A percentile compares a stretch with the other conserved stretches of the same genome.
phyloP scores from a whole-genome alignment of 2,888 invertebrate genomes.

The Ceriagrion tenellum region DNA sequence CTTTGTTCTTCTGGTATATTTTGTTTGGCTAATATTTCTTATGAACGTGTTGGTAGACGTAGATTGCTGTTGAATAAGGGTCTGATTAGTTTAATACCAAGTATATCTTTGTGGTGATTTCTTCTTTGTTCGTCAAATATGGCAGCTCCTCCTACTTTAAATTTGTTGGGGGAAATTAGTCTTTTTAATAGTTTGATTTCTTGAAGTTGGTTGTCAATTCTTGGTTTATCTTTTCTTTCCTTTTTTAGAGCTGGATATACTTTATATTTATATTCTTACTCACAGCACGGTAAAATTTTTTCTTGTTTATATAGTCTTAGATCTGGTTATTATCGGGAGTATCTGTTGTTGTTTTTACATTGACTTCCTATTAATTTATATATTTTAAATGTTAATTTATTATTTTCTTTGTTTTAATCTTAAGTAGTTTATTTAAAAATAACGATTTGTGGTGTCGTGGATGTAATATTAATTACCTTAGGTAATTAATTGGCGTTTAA shows the following conservation, averaged over 20 bases:
- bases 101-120: slow-evolving; percentile 84
- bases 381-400: slow-evolving; percentile 80
- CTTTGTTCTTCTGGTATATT: slow-evolving; percentile 84
- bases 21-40: slow-evolving; percentile 83
- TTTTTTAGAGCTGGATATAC: slow-evolving; percentile 85
- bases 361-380: slow-evolving; percentile 83
- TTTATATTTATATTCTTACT: slow-evolving; percentile 83
- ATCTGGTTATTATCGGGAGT: slow-evolving; percentile 80
- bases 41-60: slow-evolving; percentile 82
- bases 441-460: slow-evolving; percentile 84
- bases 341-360: slow-evolving; percentile 83
- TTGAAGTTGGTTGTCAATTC: slow-evolving; percentile 79
- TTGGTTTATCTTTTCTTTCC: slow-evolving; percentile 81
- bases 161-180: slow-evolving; percentile 84
- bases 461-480: slow-evolving; percentile 80
- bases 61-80: slow-evolving; percentile 84
- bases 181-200: slow-evolving; percentile 82
- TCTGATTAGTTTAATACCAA: slow-evolving; percentile 81
- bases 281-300: slow-evolving; percentile 82
- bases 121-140: slow-evolving; percentile 83
- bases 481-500: slow-evolving; percentile 79
- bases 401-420: slow-evolving; percentile 80
- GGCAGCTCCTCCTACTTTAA: slow-evolving; percentile 84
- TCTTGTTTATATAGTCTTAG: slow-evolving; percentile 79
- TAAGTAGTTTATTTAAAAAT: slow-evolving; percentile 85